Conservation (phyloP, 2,797 vertebrate species). For the Oceanodroma leucorhoa region DNA sequence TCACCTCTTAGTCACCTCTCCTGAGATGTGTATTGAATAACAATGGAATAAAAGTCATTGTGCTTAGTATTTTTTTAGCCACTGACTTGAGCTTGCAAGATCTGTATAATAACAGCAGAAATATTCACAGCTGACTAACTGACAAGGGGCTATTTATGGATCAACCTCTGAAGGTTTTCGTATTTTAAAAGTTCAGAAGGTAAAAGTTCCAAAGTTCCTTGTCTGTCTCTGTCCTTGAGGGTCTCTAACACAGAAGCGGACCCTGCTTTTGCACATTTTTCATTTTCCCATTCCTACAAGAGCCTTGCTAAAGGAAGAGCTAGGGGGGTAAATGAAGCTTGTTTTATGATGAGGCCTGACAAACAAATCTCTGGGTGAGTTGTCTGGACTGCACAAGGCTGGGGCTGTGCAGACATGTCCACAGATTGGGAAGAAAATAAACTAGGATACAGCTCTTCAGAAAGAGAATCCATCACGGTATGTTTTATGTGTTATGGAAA, state of each 20-base stretch:
- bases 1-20: conserved; percentile 66
- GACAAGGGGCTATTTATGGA: conserved; percentile 32
- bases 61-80: conserved; percentile 59
- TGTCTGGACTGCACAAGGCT: neutral
- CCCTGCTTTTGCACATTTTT: neutral
- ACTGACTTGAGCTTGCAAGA: conserved; percentile 22
- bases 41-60: conserved; percentile 46
- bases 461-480: fast-evolving
- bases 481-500: neutral
- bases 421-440: neutral
- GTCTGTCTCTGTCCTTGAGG: neutral
- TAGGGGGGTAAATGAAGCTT: neutral
- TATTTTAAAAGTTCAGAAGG: neutral
- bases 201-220: neutral
- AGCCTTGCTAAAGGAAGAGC: neutral
- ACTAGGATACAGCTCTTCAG: neutral
- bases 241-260: neutral
- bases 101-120: conserved; percentile 41
- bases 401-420: neutral
- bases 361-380: neutral
- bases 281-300: neutral
- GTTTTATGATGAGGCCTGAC: neutral
- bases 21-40: conserved; percentile 38
- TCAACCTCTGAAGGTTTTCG: neutral
- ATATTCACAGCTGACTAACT: conserved; percentile 44